Evolutionary conservation across 2,888 invertebrate genomes (phyloP).

Genomic region (Entomobrya proxima): DNA sequence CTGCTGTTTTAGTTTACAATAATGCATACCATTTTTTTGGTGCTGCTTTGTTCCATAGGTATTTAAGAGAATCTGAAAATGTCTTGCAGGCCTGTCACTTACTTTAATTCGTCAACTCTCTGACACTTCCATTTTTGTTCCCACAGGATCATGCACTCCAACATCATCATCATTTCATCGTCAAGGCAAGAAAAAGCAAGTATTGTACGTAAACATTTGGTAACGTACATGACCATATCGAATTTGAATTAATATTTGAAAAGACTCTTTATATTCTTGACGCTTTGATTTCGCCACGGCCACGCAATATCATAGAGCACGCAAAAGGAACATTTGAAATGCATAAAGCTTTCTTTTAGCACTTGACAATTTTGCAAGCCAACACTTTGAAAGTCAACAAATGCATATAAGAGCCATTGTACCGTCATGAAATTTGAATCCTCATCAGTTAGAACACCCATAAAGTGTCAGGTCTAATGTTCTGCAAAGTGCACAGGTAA

Average conservation of each 20-base stretch:
- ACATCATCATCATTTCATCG: neutral
- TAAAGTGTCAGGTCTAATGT: too few relatives aligned
- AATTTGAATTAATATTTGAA: slow-evolving; percentile 24
- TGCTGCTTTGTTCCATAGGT: neutral
- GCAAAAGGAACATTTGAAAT: slow-evolving; percentile 3
- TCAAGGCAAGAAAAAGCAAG: neutral
- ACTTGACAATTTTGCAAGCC: too few relatives aligned
- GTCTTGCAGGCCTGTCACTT: slow-evolving; percentile 36
- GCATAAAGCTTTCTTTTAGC: neutral
- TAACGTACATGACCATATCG: slow-evolving; percentile 9
- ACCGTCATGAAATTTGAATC: neutral
- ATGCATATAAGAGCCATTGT: neutral
- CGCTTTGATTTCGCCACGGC: slow-evolving; percentile 5
- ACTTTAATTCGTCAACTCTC: slow-evolving; percentile 47
- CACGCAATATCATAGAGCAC: neutral
- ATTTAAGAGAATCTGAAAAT: neutral
- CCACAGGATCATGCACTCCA: slow-evolving; percentile 35
- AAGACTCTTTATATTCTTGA: neutral
- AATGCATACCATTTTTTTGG: neutral
- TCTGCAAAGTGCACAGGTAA: too few relatives aligned
- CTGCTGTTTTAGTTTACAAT: too few relatives aligned
- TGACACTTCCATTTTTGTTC: slow-evolving; percentile 38
- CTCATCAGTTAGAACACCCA: neutral
- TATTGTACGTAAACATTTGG: neutral
- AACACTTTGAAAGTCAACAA: neutral